Base-by-base conservation (phyloP, 2,113 vertebrate genomes). In the Trinectes maculatus region DNA sequence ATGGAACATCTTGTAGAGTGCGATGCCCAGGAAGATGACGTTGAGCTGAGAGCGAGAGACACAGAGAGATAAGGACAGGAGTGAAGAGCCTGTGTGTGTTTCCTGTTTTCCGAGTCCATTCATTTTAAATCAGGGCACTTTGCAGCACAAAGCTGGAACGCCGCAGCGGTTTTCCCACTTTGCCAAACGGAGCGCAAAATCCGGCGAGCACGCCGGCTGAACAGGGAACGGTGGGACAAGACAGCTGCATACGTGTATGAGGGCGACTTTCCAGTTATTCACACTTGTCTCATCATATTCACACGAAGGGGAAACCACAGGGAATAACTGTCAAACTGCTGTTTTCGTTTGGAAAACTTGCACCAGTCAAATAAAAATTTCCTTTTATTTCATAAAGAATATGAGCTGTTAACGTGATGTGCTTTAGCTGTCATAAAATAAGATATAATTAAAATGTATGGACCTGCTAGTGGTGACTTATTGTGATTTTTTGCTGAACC, bases 1-100 rank as follows among this genome's bases (percentile, higher is more conserved):
- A 90, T 98, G 98, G 90, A 99, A 98, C 98, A 99, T 99, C 94
- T 99, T 99, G 93, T 99, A 99, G 56, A 99, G 95, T 39, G 98
- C 97, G 60, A 99, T 99, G 85, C 96, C 97, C 71, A 99, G 93
- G 92, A 99, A 99, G 87, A 99, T 98, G 77, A 99, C 95, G 60
- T 99, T 99, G 79, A 99, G 95, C 98, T 99, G 44, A 90, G 61
- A 44, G 26, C 59, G 8, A 22, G 56, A 58, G 0, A 49, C 22
- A 61, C 58, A 56, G 19, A 46, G 18, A 73, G 24, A 49, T 44
- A n/a, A 26, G 48, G 18, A 51, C 6, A 43, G 51, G 28, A 13
- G 52, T 54, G 44, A 74, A 31, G 49, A 40, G 6, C 7, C 39
- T 6, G n/a, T 18, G 48, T 42, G 33, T 66, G 68, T 77, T 65